Percentiles rank a stretch among this genome's conserved stretches.
phyloP scores from a whole-genome alignment of 2,888 invertebrate genomes.

The Frankliniella fusca region DNA sequence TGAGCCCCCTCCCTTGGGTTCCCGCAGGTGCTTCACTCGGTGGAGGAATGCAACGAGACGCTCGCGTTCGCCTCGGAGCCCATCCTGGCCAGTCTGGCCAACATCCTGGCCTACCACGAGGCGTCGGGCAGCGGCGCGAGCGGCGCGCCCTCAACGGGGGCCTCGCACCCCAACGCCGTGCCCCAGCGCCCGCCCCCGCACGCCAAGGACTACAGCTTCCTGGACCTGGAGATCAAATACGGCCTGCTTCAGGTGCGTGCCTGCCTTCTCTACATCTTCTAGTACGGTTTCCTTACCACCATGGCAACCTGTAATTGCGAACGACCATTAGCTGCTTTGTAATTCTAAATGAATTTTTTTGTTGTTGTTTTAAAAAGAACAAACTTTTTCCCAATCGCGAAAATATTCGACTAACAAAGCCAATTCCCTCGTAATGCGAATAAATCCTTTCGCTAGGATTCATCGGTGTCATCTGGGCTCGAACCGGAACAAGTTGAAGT shows the following conservation, averaged over 20 bases:
- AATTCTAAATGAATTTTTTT: too few relatives aligned
- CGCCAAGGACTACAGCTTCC: slow-evolving; percentile 77
- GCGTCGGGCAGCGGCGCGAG: slow-evolving; percentile 46
- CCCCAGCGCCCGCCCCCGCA: slow-evolving; percentile 54
- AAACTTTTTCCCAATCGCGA: too few relatives aligned
- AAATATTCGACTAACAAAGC: too few relatives aligned
- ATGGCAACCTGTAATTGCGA: too few relatives aligned
- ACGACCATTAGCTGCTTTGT: too few relatives aligned
- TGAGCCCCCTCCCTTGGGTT: not conserved
- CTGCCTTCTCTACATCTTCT: not conserved
- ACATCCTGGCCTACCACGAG: slow-evolving; percentile 79
- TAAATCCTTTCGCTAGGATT: too few relatives aligned
- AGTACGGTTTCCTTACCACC: too few relatives aligned
- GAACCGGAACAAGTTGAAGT: too few relatives aligned
- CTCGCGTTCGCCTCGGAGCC: slow-evolving; percentile 93
- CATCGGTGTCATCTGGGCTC: too few relatives aligned
- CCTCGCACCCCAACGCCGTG: slow-evolving; percentile 47
- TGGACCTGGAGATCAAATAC: slow-evolving; percentile 90
- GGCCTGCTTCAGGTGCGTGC: slow-evolving; percentile 80
- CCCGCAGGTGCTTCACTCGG: slow-evolving; percentile 58
- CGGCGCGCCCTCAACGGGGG: slow-evolving; percentile 49
- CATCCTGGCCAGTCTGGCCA: slow-evolving; percentile 81
- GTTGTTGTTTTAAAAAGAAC: too few relatives aligned
- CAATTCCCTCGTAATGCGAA: too few relatives aligned
- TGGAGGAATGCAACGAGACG: slow-evolving; percentile 81